Base-by-base conservation (phyloP, 2,888 invertebrate genomes). In the Lasioglossum pauxillum region DNA sequence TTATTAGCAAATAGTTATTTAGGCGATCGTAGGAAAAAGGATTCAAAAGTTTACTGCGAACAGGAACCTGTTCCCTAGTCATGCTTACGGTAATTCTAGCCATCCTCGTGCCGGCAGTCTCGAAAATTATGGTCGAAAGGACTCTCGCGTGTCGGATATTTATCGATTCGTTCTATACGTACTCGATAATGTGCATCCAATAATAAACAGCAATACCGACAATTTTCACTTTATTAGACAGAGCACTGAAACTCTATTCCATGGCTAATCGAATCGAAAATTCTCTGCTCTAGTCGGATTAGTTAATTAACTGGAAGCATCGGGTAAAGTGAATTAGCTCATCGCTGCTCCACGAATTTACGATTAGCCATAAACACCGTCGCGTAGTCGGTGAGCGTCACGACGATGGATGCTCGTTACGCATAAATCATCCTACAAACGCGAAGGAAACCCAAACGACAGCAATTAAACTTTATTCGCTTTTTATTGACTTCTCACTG, bases 61-160 rank as follows among this genome's bases (percentile, higher is more conserved):
- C n/a, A n/a, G 69, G 69, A 41, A 85, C 72, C 81, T 81, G 86
- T 85, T 85, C 78, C 44, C 31, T 75, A 60, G 71, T 80, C 85
- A 14, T 41, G 80, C 44, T 85, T 64, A 75, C 85, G 60, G 53
- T 44, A 76, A 85, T 60, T 44, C 75, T 23, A 46, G 5, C 35
- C 57, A 35, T 60, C 80, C 64, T 75, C 77, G 27, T 57, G 80
- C 60, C 49, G 60, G 57, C 57, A 71, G 77, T 85, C 74, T 84
- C 71, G 80, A 80, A 67, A 85, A 86, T 86, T 81, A 85, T 78
- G 80, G 49, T 75, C 49, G 57, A 10, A 31, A 49, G 57, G 19
- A 71, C 67, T 72, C 44, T 75, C 71, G 35, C 35, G 5, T 69
- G 41, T 35, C 35, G 60, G 49, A 44, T 35, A 77, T 77, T 85